Evolutionary conservation across 2,797 vertebrate species (phyloP).

Genomic region (Bucorvus abyssinicus): DNA sequence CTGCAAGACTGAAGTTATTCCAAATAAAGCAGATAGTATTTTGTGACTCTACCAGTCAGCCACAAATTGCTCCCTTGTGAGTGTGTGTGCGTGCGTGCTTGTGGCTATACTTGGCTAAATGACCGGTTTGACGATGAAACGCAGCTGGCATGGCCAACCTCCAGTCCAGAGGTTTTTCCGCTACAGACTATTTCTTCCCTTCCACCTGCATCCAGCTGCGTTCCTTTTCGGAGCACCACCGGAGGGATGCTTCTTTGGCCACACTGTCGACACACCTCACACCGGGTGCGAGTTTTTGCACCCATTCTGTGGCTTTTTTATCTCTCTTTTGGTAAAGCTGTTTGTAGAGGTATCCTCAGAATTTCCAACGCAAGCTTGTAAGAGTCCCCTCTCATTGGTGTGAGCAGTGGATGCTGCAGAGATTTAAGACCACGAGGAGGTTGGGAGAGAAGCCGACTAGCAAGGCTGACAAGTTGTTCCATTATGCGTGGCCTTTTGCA

Average conservation of each 20-base stretch:
- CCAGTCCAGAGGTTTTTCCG: not conserved
- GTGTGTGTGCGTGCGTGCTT: slow-evolving; percentile 44
- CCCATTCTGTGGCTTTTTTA: not conserved
- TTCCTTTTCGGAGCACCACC: not conserved
- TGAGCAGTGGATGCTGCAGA: not conserved
- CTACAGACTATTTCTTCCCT: not conserved
- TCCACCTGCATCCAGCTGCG: not conserved
- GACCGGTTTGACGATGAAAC: not conserved
- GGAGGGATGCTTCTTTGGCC: not conserved
- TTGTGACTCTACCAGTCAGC: slow-evolving; percentile 27
- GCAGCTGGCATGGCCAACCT: slow-evolving; percentile 36
- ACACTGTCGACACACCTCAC: not conserved
- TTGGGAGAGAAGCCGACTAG: slow-evolving; percentile 14
- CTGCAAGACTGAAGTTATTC: not conserved
- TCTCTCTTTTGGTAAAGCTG: not conserved
- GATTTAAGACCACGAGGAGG: not conserved
- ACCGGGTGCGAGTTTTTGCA: not conserved
- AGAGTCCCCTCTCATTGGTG: not conserved
- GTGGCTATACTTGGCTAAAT: slow-evolving; percentile 38
- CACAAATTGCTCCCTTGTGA: slow-evolving; percentile 12
- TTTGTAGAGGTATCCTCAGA: slow-evolving; percentile 11
- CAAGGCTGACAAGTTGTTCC: not conserved
- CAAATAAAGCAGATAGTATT: not conserved
- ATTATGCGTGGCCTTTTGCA: not conserved
- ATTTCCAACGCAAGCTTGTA: not conserved